A percentile compares a stretch with the other conserved stretches of the same genome.
Conservation (phyloP, 2,113 vertebrate species). For the Rhinoptilus africanus region DNA sequence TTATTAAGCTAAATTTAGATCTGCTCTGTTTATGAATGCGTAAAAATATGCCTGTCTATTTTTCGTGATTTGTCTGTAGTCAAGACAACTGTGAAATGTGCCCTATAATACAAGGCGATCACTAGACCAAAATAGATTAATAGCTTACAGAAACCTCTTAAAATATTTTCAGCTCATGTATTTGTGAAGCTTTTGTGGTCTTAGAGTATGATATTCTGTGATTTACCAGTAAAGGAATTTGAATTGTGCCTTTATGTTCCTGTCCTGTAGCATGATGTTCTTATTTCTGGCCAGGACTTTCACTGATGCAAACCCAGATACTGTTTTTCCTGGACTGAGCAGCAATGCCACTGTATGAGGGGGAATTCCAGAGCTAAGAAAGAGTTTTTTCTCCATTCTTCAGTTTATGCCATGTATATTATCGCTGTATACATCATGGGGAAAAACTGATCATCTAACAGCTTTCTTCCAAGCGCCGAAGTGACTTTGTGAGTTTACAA, state of each 20-base stretch:
- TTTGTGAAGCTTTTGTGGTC: not conserved
- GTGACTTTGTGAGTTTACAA: not conserved
- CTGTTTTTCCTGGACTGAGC: not conserved
- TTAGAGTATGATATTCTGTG: not conserved
- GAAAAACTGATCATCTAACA: not conserved
- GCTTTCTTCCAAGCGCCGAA: not conserved
- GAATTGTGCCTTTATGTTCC: not conserved
- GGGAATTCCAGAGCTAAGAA: not conserved
- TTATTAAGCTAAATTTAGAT: conserved; percentile 18
- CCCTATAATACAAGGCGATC: not conserved
- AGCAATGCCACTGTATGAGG: not conserved
- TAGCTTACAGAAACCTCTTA: conserved; percentile 3
- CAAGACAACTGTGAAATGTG: conserved; percentile 1
- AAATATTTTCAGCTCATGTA: not conserved
- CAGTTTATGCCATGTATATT: not conserved
- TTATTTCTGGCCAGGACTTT: not conserved
- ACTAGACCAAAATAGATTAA: not conserved
- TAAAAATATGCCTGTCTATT: not conserved
- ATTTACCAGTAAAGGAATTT: conserved; percentile 13
- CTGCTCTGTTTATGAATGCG: not conserved
- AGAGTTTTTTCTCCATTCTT: not conserved
- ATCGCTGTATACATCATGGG: not conserved
- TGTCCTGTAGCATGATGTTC: not conserved
- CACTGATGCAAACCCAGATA: not conserved
- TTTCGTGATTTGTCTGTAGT: conserved; percentile 10